Conservation (phyloP, 2,797 vertebrate species). For the Holocentrus rufus region DNA sequence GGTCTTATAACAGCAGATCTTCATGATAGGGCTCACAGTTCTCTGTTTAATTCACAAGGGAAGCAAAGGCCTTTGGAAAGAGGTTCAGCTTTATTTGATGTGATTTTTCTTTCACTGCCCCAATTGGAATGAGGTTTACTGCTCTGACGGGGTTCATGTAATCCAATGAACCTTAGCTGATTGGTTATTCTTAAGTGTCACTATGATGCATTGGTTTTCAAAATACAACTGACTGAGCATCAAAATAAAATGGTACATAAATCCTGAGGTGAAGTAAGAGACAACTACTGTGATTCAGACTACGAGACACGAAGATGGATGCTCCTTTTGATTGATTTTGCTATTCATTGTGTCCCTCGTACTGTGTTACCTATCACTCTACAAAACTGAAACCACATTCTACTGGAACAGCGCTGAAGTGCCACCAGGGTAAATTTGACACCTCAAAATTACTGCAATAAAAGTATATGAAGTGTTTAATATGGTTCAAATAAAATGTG, state of each 20-base stretch:
- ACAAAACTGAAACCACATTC: not conserved
- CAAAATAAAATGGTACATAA: slow-evolving; percentile 34
- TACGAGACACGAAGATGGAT: slow-evolving; percentile 55
- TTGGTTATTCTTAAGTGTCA: slow-evolving; percentile 34
- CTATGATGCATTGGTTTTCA: slow-evolving; percentile 57
- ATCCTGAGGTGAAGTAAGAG: slow-evolving; percentile 28
- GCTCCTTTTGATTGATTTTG: slow-evolving; percentile 28
- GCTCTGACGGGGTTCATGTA: slow-evolving; percentile 9
- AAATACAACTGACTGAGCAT: slow-evolving; percentile 55
- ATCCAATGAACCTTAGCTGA: slow-evolving; percentile 10
- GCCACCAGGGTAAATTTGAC: slow-evolving; percentile 8
- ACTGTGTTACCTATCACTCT: not conserved
- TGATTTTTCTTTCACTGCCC: slow-evolving; percentile 3
- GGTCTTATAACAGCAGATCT: no score
- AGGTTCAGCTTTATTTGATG: not conserved
- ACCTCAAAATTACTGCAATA: not conserved
- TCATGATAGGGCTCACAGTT: not conserved
- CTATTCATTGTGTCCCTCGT: slow-evolving; percentile 10
- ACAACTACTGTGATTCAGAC: slow-evolving; percentile 28
- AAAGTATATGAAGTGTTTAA: no score
- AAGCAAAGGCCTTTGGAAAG: not conserved
- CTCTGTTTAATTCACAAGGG: not conserved
- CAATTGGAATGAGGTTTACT: slow-evolving; percentile 12
- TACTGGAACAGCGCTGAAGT: not conserved
- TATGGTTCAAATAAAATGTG: no score